Evolutionary conservation across 2,113 vertebrate species (phyloP).

Genomic region (Pluvialis apricaria): DNA sequence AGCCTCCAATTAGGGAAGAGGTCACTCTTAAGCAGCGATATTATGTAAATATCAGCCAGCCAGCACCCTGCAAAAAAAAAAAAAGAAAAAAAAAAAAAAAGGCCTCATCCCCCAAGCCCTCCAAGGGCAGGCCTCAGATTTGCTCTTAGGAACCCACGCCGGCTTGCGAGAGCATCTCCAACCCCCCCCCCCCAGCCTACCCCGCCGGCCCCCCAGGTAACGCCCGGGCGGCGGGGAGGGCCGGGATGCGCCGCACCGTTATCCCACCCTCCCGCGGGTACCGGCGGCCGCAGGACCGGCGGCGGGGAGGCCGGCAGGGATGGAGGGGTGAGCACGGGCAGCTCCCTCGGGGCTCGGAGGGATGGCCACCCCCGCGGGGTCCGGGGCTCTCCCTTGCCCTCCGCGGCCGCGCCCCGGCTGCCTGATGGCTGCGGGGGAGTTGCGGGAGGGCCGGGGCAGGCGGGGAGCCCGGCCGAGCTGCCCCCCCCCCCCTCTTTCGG

Average conservation of each 20-base stretch:
- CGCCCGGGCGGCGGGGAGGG: not conserved
- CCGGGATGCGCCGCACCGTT: not conserved
- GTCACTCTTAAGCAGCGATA: conserved; percentile 21
- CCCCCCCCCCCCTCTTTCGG: not conserved
- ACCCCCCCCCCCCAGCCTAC: not conserved
- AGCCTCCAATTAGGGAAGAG: conserved; percentile 37
- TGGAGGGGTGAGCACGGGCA: not conserved
- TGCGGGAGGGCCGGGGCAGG: not conserved
- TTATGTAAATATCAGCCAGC: conserved; percentile 47
- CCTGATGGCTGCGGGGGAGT: not conserved
- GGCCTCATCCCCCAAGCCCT: not conserved
- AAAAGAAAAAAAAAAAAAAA: not conserved
- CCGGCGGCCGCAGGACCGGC: not conserved
- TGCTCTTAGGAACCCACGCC: not conserved
- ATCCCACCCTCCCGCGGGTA: not conserved
- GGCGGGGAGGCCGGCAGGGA: not conserved
- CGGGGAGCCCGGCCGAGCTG: too few species aligned
- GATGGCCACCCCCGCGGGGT: too few species aligned
- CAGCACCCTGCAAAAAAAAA: not conserved
- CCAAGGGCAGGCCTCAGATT: not conserved
- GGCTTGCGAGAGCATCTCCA: not conserved
- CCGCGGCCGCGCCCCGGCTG: not conserved
- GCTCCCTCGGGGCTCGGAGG: not conserved
- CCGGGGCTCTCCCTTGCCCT: not conserved
- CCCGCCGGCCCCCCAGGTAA: not conserved